Evolutionary conservation across 2,888 invertebrate genomes (phyloP).

Genomic region (Ochropleura leucogaster): DNA sequence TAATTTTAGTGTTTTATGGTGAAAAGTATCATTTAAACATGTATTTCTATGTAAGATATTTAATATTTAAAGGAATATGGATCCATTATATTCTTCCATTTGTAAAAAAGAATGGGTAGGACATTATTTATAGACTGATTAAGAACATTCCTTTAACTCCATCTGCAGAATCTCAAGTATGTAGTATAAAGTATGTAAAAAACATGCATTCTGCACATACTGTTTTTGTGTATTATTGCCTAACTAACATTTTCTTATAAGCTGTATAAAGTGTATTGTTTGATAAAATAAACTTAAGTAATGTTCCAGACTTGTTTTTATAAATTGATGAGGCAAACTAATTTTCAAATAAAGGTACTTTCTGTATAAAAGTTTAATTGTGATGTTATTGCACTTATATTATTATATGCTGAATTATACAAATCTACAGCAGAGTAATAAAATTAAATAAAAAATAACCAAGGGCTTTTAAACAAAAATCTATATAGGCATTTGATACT

Average conservation of each 20-base stretch:
- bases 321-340: not conserved
- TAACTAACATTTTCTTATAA: slow-evolving; percentile 24
- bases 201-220: slow-evolving; percentile 1
- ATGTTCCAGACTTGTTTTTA: slow-evolving; percentile 31
- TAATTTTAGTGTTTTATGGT: slow-evolving; percentile 10
- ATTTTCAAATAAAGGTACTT: slow-evolving; percentile 4
- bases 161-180: slow-evolving; percentile 47
- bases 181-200: slow-evolving; percentile 19
- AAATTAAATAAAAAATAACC: slow-evolving; percentile 19
- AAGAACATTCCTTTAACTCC: slow-evolving; percentile 65
- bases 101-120: slow-evolving; percentile 17
- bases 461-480: slow-evolving; percentile 40
- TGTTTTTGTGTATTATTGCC: slow-evolving; percentile 11
- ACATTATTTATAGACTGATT: slow-evolving; percentile 66
- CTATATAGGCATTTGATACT: slow-evolving; percentile 24
- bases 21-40: slow-evolving; percentile 15
- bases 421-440: slow-evolving; percentile 50
- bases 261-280: slow-evolving; percentile 48
- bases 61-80: slow-evolving; percentile 15
- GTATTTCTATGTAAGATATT: slow-evolving; percentile 38
- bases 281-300: slow-evolving; percentile 50
- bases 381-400: slow-evolving; percentile 49
- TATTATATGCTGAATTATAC: slow-evolving; percentile 41
- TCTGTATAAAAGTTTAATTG: slow-evolving; percentile 59
- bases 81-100: slow-evolving; percentile 6